Conservation (phyloP, 2,113 vertebrate species). For the Zosterops hypoxanthus region DNA sequence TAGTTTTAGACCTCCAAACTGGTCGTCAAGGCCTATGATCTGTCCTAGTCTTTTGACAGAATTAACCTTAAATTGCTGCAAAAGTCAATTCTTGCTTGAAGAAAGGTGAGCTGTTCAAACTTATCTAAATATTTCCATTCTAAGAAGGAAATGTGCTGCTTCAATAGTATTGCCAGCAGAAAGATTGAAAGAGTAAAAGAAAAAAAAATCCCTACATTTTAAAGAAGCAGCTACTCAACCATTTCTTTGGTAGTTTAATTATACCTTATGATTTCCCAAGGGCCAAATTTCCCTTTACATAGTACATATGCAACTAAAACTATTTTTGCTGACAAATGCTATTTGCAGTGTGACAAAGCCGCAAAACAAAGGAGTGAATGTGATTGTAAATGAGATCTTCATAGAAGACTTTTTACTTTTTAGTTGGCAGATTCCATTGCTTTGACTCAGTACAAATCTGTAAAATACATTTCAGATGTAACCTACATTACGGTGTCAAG, state of each 20-base stretch:
- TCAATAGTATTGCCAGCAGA: background rate
- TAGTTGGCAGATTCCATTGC: background rate
- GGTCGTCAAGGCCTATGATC: background rate
- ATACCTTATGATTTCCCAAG: background rate
- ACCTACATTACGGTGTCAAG: background rate
- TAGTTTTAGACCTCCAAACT: background rate
- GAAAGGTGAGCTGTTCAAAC: background rate
- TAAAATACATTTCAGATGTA: slow-evolving; percentile 17
- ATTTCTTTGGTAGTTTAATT: slow-evolving; percentile 42
- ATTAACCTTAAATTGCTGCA: background rate
- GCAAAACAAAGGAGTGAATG: background rate
- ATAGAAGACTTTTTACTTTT: background rate
- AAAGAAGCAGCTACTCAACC: slow-evolving; percentile 12
- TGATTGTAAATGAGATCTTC: background rate
- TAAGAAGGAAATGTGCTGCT: background rate
- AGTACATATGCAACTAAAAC: background rate
- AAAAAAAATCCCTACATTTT: background rate
- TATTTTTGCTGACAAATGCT: slow-evolving; percentile 35
- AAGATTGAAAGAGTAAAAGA: background rate
- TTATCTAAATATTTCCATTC: background rate
- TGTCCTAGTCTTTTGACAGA: background rate
- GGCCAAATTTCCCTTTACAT: slow-evolving; percentile 20
- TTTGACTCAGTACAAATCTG: background rate
- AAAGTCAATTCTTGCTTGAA: background rate
- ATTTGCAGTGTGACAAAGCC: background rate